Conservation (phyloP, 2,888 invertebrate genomes). For the Aquatica leii region DNA sequence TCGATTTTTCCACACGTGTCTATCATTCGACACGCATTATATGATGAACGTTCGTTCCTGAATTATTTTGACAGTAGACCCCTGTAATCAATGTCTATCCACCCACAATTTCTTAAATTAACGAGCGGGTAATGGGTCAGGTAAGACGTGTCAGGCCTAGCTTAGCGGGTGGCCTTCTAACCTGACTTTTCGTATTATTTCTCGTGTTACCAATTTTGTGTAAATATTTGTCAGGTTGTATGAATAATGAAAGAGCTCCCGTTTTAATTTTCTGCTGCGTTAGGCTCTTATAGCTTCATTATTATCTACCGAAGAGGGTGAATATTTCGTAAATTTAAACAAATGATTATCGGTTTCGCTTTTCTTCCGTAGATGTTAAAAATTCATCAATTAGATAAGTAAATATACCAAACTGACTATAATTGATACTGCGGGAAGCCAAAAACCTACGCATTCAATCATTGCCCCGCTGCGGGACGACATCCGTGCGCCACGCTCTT, state of each 20-base stretch:
- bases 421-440: constrained; percentile 56
- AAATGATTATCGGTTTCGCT: no score
- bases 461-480: constrained; percentile 52
- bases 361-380: constrained; percentile 15
- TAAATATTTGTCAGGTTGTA: constrained; percentile 53
- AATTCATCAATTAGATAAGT: constrained; percentile 43
- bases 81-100: constrained; percentile 45
- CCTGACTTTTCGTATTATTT: constrained; percentile 39
- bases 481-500: constrained; percentile 50
- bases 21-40: constrained; percentile 43
- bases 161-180: constrained; percentile 48
- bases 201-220: constrained; percentile 50
- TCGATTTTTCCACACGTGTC: constrained; percentile 27
- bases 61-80: constrained; percentile 49
- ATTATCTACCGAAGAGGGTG: neutral
- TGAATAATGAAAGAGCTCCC: constrained; percentile 55
- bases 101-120: constrained; percentile 50
- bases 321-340: no score
- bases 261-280: constrained; percentile 50
- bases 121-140: constrained; percentile 50
- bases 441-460: constrained; percentile 54
- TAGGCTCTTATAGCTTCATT: constrained; percentile 35
- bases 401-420: constrained; percentile 39
- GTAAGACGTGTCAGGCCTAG: constrained; percentile 46
- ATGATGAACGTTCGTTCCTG: constrained; percentile 39